A percentile compares a stretch with the other conserved stretches of the same genome.
These are phyloP conservation scores for Drosophila biarmipes DNA, from an alignment of 1,140 invertebrate genomes.

Conservation along the genomic window DNA sequence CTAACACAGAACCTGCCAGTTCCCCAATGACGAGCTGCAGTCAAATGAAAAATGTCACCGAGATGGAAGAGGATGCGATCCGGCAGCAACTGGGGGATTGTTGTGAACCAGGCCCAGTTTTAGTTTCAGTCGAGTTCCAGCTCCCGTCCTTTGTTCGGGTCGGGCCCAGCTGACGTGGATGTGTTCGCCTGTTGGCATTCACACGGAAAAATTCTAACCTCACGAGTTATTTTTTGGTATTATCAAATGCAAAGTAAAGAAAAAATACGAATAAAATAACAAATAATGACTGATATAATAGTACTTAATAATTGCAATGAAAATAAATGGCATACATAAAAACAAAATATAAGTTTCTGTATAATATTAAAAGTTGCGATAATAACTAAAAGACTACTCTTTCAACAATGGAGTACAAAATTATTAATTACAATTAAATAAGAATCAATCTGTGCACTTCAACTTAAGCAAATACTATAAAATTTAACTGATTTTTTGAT, in stretches of 20 bases:
- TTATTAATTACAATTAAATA: too few relatives aligned
- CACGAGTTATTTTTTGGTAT: neutral
- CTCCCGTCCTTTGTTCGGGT: conserved; percentile 14
- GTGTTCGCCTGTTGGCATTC: conserved; percentile 5
- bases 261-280: too few relatives aligned
- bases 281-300: too few relatives aligned
- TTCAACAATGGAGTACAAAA: too few relatives aligned
- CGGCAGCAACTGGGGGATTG: conserved; percentile 8
- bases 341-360: too few relatives aligned
- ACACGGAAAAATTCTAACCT: neutral
- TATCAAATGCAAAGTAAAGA: neutral
- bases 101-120: conserved; percentile 6
- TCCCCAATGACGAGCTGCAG: conserved; percentile 17
- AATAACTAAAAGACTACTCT: too few relatives aligned
- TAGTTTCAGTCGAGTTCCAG: conserved; percentile 8
- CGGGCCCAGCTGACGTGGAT: conserved; percentile 25
- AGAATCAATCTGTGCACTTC: too few relatives aligned
- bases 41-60: conserved; percentile 36
- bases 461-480: too few relatives aligned
- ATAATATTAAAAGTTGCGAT: too few relatives aligned
- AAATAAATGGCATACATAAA: too few relatives aligned
- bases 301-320: too few relatives aligned
- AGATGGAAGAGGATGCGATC: conserved; percentile 25
- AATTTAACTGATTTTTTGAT: too few relatives aligned
- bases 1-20: conserved; percentile 9